Base-by-base conservation (phyloP, 1,140 invertebrate genomes). In the Cylas formicarius region DNA sequence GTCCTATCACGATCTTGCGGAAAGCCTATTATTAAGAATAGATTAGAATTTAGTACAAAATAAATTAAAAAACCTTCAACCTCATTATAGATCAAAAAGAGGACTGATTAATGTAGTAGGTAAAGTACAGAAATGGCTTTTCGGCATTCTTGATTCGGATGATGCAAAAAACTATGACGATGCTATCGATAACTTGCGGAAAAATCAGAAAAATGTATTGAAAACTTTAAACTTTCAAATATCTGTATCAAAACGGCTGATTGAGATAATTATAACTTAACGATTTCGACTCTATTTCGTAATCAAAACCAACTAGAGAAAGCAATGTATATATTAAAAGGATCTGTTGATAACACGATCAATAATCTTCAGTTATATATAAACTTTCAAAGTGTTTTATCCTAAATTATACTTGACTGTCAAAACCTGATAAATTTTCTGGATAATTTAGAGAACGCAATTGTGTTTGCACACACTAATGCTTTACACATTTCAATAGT, bases 61-160 rank as follows among this genome's bases (percentile, higher is more conserved):
- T n/a, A n/a, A n/a, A n/a, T n/a, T n/a, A n/a, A n/a, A n/a, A n/a
- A 29, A 44, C 29, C 11, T 26, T 11, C 9, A 8, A 11, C 13
- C 24, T 0, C 23, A 36, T 17, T 29, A 9, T 14, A 13, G 34
- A 14, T 19, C 23, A 39, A 0, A 44, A 40, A 11, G 17, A n/a
- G 24, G 32, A 10, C 37, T 37, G 2, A 16, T 43, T 13, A 35
- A 43, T 35, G 11, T 23, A 4, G 20, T 35, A 2, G 21, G 22
- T 5, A 44, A 38, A 29, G 8, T 21, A 0, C n/a, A 14, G 8
- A 38, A 38, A 45, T 45, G 43, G 43, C 18, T 32, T 16, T 39
- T 46, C 14, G 44, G 44, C 5, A 39, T 16, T 1, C 24, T 46
- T 13, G 44, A 46, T 31, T 38, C 17, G 9, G 35, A 29, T 5